These are phyloP conservation scores for Leucopsar rothschildi DNA, from an alignment of 2,113 vertebrate species.

Conservation along the genomic window DNA sequence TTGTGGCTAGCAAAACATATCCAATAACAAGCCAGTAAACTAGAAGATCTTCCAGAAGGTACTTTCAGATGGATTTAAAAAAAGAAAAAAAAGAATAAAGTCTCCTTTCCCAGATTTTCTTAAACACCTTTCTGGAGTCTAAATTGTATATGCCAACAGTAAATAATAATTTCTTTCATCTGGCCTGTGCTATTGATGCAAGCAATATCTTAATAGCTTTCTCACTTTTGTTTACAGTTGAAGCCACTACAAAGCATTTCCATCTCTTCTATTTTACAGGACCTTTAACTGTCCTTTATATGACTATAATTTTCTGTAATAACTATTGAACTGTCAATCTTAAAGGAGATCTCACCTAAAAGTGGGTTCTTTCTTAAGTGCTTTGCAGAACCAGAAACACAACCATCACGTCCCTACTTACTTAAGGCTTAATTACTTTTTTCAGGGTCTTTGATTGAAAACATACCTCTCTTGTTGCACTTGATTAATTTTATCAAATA, in stretches of 20 bases:
- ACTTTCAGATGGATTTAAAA: not conserved
- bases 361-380: not conserved
- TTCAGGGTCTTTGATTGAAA: not conserved
- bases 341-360: not conserved
- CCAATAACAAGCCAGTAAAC: not conserved
- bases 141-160: not conserved
- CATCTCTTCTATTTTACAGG: not conserved
- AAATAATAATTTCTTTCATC: not conserved
- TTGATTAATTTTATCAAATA: not conserved
- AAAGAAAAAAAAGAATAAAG: not conserved
- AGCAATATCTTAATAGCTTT: not conserved
- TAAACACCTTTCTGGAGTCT: not conserved
- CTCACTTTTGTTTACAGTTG: not conserved
- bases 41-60: not conserved
- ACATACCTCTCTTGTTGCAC: not conserved
- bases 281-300: not conserved
- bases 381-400: not conserved
- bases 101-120: not conserved
- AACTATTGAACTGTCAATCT: not conserved
- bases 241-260: not conserved
- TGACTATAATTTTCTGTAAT: not conserved
- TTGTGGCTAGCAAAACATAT: not conserved
- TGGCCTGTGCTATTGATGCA: not conserved
- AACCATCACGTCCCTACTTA: not conserved
- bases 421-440: not conserved